These are phyloP conservation scores for Panagrolaimus sp. DNA, from an alignment of 1,140 invertebrate genomes.

Conservation along the genomic window DNA sequence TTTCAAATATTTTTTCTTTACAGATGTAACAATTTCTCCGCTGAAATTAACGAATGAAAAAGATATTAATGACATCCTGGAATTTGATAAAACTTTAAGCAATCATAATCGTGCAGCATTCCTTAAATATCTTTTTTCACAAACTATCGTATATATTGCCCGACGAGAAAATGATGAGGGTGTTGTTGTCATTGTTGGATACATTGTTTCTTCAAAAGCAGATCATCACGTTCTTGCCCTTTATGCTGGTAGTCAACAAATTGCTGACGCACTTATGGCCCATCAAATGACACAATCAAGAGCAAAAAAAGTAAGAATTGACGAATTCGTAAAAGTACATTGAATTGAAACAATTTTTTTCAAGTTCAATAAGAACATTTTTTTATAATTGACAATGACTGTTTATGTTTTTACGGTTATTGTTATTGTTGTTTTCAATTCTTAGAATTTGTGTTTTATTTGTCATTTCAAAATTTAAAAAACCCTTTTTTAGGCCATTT, in stretches of 20 bases:
- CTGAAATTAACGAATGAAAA: background rate
- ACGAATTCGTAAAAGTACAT: background rate
- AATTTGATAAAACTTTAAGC: constrained; percentile 41
- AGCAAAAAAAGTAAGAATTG: constrained; percentile 31
- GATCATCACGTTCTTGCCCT: constrained; percentile 37
- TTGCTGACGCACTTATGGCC: constrained; percentile 35
- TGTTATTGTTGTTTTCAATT: background rate
- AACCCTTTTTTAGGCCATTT: constrained; percentile 28
- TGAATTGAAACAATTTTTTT: too few relatives aligned
- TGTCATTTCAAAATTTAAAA: background rate
- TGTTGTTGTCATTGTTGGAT: constrained; percentile 32
- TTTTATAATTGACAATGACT: too few relatives aligned
- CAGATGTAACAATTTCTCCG: constrained; percentile 5
- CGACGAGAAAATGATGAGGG: constrained; percentile 17
- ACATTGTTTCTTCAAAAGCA: constrained; percentile 23
- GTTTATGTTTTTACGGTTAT: too few relatives aligned
- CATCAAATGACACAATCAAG: constrained; percentile 24
- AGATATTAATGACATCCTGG: constrained; percentile 27
- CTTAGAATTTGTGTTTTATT: constrained; percentile 5
- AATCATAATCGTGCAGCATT: constrained; percentile 47
- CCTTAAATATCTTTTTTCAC: constrained; percentile 29
- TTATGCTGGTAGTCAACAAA: constrained; percentile 32
- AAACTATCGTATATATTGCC: constrained; percentile 33
- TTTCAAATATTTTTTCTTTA: background rate
- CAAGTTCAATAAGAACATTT: background rate